Evolutionary conservation across 2,113 vertebrate genomes (phyloP), one percentile per base, ranked within the genome.

Genomic region (Serilophus lunatus): DNA sequence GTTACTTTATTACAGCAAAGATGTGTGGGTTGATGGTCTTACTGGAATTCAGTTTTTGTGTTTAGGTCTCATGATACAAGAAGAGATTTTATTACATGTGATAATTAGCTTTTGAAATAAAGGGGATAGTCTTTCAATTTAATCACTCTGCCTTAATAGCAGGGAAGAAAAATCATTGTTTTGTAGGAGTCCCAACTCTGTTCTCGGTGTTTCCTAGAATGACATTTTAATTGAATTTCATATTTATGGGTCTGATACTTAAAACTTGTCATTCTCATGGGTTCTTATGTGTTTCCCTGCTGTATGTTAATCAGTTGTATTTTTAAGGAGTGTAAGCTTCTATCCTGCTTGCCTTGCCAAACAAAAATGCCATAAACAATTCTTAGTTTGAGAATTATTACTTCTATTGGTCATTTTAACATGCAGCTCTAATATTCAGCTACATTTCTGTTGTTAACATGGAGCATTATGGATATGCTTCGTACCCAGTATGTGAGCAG

Each of bases 21-120:
- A 59, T 66, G 6, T 44, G 60, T 80, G 51, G 31, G 51, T 66
- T 56, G 72, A 66, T 74, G 86, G 72, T 84, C 68, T 69, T 74
- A 50, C 75, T 66, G 53, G 56, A 86, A 60, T 93, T 59, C 18
- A 78, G 10, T 74, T 70, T 42, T 44, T 71, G 42, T 0, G 0
- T 75, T 94, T 71, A 61, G 47, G 56, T 88, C 71, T 92, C 51
- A 68, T 7, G 23, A n/a, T 90, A 51, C 49, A 86, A 75, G n/a
- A 76, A 88, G 47, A 82, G 74, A 70, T 53, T 69, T 93, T 77
- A 83, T 75, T 94, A 26, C 18, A 6, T 70, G 24, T 68, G 83
- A 84, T 91, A 91, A 86, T 92, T 93, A 86, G 88, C 61, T 92
- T 90, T 92, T 93, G 64, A 83, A 95, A 81, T 77, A 59, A 77